These are phyloP conservation scores for Helleia helle DNA, from an alignment of 2,888 invertebrate genomes.

Conservation along the genomic window DNA sequence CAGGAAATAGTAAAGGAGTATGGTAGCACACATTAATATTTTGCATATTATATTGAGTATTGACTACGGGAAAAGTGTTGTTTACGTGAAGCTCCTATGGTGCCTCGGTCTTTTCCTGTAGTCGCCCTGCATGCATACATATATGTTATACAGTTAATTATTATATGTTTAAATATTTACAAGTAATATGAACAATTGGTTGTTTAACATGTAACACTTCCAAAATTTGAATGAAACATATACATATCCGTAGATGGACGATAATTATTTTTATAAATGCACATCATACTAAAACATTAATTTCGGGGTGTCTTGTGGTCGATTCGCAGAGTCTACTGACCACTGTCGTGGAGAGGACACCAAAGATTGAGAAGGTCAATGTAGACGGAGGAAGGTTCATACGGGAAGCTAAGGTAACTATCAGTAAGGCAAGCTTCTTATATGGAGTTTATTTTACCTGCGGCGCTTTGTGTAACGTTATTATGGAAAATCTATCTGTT, in stretches of 20 bases:
- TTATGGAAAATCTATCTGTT: too few species aligned
- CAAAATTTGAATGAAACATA: too few species aligned
- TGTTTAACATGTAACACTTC: too few species aligned
- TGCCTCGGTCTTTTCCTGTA: background rate
- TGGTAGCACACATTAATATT: conserved; percentile 1
- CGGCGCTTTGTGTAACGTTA: conserved; percentile 29
- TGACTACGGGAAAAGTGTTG: background rate
- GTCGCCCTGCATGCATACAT: background rate
- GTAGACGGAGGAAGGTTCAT: conserved; percentile 95
- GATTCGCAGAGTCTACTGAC: conserved; percentile 89
- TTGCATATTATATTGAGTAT: background rate
- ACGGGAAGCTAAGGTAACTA: conserved; percentile 96
- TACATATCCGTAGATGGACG: too few species aligned
- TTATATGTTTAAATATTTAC: too few species aligned
- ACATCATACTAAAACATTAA: conserved; percentile 19
- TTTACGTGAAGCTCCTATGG: too few species aligned
- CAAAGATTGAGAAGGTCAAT: conserved; percentile 96
- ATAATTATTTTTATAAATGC: too few species aligned
- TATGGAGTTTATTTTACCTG: conserved; percentile 22
- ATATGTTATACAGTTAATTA: too few species aligned
- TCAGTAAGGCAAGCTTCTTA: conserved; percentile 14
- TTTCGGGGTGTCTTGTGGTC: conserved; percentile 47
- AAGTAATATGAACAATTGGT: too few species aligned
- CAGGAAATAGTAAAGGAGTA: background rate
- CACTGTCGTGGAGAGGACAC: conserved; percentile 92